Conservation (phyloP, 1,140 invertebrate species). For the Scaptomyza graminum region DNA sequence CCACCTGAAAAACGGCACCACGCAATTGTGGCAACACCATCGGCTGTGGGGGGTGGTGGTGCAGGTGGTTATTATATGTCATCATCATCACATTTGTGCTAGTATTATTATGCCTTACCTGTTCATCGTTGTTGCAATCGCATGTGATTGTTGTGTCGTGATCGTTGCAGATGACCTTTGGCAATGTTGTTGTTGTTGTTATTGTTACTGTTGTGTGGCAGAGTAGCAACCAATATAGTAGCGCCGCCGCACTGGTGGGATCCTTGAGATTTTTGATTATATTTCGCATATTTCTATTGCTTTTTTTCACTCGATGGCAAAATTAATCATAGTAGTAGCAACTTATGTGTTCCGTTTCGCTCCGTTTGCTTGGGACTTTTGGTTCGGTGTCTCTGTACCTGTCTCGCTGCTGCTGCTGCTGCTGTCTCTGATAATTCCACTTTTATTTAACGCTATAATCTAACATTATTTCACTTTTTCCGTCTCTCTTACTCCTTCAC, state of each 20-base stretch:
- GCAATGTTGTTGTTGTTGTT: conserved; percentile 7
- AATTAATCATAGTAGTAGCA: conserved; percentile 43
- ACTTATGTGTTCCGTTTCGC: conserved; percentile 5
- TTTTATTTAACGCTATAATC: conserved; percentile 18
- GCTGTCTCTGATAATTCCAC: conserved; percentile 19
- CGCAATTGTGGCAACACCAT: conserved; percentile 62
- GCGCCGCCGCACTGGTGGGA: conserved; percentile 57
- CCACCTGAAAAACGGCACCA: conserved; percentile 64
- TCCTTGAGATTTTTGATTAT: conserved; percentile 72
- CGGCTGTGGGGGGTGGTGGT: conserved; percentile 34
- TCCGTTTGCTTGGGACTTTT: conserved; percentile 2
- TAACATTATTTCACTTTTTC: conserved; percentile 1
- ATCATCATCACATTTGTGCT: neutral
- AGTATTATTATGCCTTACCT: conserved; percentile 52
- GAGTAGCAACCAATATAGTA: conserved; percentile 15
- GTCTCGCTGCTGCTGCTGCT: too few relatives aligned
- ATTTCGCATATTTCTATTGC: conserved; percentile 56
- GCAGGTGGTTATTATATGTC: neutral
- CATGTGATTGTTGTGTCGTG: conserved; percentile 79
- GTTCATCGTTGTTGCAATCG: conserved; percentile 67
- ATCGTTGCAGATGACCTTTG: conserved; percentile 67
- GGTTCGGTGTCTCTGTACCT: conserved; percentile 1
- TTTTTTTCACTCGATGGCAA: conserved; percentile 11
- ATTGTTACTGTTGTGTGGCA: neutral
- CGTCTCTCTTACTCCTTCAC: conserved; percentile 1